Evolutionary conservation across 1,140 invertebrate genomes (phyloP).

Genomic region (Zaprionus ghesquierei): DNA sequence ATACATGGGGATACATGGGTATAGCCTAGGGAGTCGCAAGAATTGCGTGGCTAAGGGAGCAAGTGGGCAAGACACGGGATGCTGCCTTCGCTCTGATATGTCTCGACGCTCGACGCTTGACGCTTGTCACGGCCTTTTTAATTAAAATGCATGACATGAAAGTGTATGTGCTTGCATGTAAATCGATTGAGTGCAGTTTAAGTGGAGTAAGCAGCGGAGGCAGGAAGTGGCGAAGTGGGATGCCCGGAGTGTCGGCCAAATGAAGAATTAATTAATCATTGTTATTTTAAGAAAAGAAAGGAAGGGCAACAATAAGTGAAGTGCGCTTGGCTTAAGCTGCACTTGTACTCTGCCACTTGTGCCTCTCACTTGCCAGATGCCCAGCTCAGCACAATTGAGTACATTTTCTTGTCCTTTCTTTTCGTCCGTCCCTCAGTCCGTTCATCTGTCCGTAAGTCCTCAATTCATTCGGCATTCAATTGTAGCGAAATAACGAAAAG

Average conservation of each 20-base stretch:
- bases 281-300: constrained; percentile 44
- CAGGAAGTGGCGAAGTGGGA: background rate
- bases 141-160: constrained; percentile 69
- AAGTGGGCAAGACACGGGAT: constrained; percentile 2
- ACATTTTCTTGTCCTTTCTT: background rate
- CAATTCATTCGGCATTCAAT: constrained; percentile 13
- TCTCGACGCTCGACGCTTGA: background rate
- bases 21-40: background rate
- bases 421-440: too few species aligned
- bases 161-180: constrained; percentile 30
- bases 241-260: background rate
- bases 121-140: constrained; percentile 53
- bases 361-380: too few species aligned
- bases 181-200: constrained; percentile 69
- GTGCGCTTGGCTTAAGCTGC: constrained; percentile 18
- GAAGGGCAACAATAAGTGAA: constrained; percentile 1
- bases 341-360: background rate
- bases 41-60: too few species aligned
- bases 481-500: constrained; percentile 15
- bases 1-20: background rate
- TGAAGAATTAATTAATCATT: constrained; percentile 60
- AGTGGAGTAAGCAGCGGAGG: constrained; percentile 27
- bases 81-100: background rate
- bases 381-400: background rate
- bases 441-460: too few species aligned